These are phyloP conservation scores for Thalassarche chlororhynchos DNA, from an alignment of 2,113 vertebrate species.

Conservation along the genomic window DNA sequence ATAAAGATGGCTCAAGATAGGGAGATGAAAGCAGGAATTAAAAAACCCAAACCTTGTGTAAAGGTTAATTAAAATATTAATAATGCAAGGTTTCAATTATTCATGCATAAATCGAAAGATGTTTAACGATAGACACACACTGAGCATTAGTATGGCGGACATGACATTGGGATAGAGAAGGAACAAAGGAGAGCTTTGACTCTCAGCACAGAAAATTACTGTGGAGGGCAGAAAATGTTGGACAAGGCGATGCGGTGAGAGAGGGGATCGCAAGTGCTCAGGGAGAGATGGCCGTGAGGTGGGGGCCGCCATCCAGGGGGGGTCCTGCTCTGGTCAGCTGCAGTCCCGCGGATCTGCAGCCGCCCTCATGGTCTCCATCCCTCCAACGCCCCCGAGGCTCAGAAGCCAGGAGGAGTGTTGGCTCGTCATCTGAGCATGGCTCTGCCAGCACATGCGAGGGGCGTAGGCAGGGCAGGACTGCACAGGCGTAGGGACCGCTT, in stretches of 20 bases:
- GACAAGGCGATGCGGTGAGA: background rate
- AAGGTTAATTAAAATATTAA: conserved; percentile 45
- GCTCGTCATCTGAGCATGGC: accelerated
- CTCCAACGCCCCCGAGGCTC: background rate
- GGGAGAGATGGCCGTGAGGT: accelerated
- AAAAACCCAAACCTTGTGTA: background rate
- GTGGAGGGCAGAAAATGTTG: background rate
- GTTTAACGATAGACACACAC: background rate
- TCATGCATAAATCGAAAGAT: background rate
- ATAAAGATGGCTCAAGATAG: background rate
- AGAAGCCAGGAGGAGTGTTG: background rate
- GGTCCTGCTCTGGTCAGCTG: background rate
- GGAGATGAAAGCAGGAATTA: background rate
- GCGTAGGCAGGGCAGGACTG: background rate
- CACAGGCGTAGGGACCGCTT: accelerated
- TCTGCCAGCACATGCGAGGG: accelerated
- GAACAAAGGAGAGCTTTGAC: background rate
- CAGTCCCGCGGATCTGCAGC: background rate
- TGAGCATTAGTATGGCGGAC: background rate
- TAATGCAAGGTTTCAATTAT: conserved; percentile 38
- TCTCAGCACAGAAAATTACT: background rate
- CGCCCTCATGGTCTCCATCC: background rate
- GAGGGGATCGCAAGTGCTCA: background rate
- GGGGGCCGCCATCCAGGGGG: accelerated
- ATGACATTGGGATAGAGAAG: background rate